Conservation (phyloP, 2,888 invertebrate species). For the Entomobrya multifasciata region DNA sequence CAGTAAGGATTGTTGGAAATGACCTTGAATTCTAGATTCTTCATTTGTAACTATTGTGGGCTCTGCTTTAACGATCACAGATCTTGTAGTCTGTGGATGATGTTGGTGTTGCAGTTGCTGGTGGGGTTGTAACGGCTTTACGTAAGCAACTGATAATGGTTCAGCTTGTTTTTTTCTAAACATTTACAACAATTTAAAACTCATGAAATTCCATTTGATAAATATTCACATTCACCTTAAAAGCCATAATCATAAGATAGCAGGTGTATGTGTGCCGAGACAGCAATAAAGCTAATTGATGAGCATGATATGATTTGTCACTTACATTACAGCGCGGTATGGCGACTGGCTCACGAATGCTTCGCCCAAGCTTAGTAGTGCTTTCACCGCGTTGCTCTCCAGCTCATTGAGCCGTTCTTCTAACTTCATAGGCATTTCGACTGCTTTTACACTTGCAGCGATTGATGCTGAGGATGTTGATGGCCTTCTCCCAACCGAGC, state of each 20-base stretch:
- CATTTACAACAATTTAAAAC: not conserved
- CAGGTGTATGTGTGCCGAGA: too few relatives aligned
- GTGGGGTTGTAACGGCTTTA: constrained; percentile 46
- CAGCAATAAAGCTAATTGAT: not conserved
- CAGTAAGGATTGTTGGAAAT: not conserved
- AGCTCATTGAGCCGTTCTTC: constrained; percentile 69
- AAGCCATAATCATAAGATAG: too few relatives aligned
- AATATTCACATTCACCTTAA: not conserved
- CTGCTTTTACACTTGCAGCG: not conserved
- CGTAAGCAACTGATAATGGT: constrained; percentile 17
- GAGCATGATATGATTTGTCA: not conserved
- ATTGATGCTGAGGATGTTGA: constrained; percentile 56
- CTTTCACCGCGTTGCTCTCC: constrained; percentile 70
- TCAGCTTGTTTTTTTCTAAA: constrained; percentile 63
- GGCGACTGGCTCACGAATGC: constrained; percentile 64
- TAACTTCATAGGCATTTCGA: constrained; percentile 66
- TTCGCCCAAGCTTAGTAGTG: constrained; percentile 69
- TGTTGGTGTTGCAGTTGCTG: constrained; percentile 51
- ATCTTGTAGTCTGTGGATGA: constrained; percentile 38
- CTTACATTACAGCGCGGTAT: constrained; percentile 49
- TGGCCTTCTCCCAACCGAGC: constrained; percentile 58
- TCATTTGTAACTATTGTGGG: constrained; percentile 11
- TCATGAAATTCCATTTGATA: constrained; percentile 19
- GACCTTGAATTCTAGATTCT: constrained; percentile 25
- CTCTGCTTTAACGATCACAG: constrained; percentile 67